phyloP scores from a whole-genome alignment of 2,888 invertebrate genomes.

The Thecophora atra region DNA sequence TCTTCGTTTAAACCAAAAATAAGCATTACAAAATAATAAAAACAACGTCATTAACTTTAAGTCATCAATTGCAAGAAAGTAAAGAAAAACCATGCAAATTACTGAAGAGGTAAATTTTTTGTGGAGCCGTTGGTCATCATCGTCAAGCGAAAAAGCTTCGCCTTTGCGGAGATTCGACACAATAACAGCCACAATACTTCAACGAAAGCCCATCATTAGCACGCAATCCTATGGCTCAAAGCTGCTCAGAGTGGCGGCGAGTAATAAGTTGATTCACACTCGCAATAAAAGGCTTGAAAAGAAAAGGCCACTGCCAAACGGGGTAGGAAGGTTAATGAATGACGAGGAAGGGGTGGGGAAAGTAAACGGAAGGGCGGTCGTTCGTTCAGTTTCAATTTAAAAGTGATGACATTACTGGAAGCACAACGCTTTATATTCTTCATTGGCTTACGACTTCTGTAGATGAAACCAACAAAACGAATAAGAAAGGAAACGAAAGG shows the following conservation, averaged over 20 bases:
- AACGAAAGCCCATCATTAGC: slow-evolving; percentile 7
- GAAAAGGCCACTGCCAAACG: too few species aligned
- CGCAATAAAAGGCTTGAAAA: too few species aligned
- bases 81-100: too few species aligned
- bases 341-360: neutral
- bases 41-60: neutral
- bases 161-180: neutral
- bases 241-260: neutral
- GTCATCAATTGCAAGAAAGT: neutral
- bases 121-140: too few species aligned
- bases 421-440: slow-evolving; percentile 17
- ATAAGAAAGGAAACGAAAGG: too few species aligned
- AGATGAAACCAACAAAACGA: neutral
- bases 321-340: too few species aligned
- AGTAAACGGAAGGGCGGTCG: neutral
- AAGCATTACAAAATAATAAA: neutral
- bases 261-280: too few species aligned
- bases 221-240: neutral
- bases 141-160: neutral
- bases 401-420: slow-evolving; percentile 28
- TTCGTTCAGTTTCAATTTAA: slow-evolving; percentile 14
- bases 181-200: neutral
- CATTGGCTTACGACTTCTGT: slow-evolving; percentile 21
- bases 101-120: too few species aligned
- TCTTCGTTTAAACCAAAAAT: neutral